Evolutionary conservation across 2,888 invertebrate genomes (phyloP).

Genomic region (Lepidochrysops patricia): DNA sequence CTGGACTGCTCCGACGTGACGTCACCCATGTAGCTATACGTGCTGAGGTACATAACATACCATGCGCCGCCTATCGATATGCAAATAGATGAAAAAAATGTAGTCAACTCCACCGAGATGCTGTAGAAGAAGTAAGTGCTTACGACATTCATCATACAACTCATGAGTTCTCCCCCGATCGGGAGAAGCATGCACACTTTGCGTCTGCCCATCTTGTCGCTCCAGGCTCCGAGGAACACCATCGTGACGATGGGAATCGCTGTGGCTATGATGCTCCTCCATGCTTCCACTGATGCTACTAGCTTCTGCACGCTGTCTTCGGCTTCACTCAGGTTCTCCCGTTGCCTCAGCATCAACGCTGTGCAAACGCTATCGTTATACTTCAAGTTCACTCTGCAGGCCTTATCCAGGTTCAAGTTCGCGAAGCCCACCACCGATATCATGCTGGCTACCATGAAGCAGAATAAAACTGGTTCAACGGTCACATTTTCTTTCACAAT

Average conservation of each 20-base stretch:
- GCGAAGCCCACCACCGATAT: conserved; percentile 84
- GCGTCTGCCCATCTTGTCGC: conserved; percentile 72
- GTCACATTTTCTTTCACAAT: conserved; percentile 74
- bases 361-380: conserved; percentile 82
- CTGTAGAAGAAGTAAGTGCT: conserved; percentile 73
- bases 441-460: conserved; percentile 79
- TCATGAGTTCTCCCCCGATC: conserved; percentile 69
- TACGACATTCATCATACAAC: conserved; percentile 62
- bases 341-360: conserved; percentile 79
- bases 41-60: conserved; percentile 73
- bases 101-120: conserved; percentile 68
- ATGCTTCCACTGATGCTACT: conserved; percentile 69
- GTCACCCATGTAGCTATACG: conserved; percentile 76
- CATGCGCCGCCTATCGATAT: conserved; percentile 71
- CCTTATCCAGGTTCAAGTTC: conserved; percentile 89
- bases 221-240: conserved; percentile 77
- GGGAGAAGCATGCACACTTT: conserved; percentile 76
- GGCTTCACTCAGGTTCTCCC: conserved; percentile 77
- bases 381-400: conserved; percentile 85
- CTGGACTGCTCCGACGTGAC: conserved; percentile 73
- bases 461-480: conserved; percentile 78
- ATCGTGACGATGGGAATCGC: conserved; percentile 69
- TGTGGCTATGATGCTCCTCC: conserved; percentile 74
- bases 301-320: conserved; percentile 78
- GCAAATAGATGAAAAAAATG: conserved; percentile 68